Evolutionary conservation across 2,113 vertebrate species (phyloP).

Genomic region (Notarius lentiginosus): DNA sequence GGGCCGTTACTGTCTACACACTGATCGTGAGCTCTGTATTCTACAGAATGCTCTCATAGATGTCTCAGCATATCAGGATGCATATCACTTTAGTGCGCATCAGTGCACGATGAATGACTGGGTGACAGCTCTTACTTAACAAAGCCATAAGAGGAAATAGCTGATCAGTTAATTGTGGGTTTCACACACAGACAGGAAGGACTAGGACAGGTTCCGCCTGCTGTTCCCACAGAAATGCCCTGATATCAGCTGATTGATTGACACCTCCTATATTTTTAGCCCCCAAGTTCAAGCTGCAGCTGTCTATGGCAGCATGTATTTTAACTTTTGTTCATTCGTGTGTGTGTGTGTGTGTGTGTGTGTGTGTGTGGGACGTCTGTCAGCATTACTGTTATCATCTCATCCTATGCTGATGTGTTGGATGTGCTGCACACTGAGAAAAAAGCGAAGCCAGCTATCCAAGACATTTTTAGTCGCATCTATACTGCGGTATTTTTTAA

Average conservation of each 20-base stretch:
- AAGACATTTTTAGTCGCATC: slow-evolving; percentile 1
- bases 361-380: slow-evolving; percentile 27
- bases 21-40: neutral
- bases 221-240: slow-evolving; percentile 36
- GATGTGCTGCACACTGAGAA: slow-evolving; percentile 5
- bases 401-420: slow-evolving; percentile 28
- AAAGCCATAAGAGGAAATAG: slow-evolving; percentile 39
- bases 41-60: neutral
- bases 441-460: neutral
- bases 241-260: slow-evolving; percentile 58
- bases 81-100: slow-evolving; percentile 15
- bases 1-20: neutral
- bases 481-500: slow-evolving; percentile 18
- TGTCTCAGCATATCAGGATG: neutral
- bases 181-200: slow-evolving; percentile 49
- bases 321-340: slow-evolving; percentile 33
- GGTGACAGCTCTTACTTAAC: slow-evolving; percentile 41
- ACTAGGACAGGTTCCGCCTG: slow-evolving; percentile 42
- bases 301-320: slow-evolving; percentile 50
- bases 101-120: slow-evolving; percentile 5
- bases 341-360: slow-evolving; percentile 25
- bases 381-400: slow-evolving; percentile 49
- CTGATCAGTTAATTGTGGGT: slow-evolving; percentile 55
- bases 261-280: slow-evolving; percentile 64
- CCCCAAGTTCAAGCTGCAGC: slow-evolving; percentile 61